These are phyloP conservation scores for Podabrus alpinus DNA, from an alignment of 2,888 invertebrate species.

Conservation along the genomic window DNA sequence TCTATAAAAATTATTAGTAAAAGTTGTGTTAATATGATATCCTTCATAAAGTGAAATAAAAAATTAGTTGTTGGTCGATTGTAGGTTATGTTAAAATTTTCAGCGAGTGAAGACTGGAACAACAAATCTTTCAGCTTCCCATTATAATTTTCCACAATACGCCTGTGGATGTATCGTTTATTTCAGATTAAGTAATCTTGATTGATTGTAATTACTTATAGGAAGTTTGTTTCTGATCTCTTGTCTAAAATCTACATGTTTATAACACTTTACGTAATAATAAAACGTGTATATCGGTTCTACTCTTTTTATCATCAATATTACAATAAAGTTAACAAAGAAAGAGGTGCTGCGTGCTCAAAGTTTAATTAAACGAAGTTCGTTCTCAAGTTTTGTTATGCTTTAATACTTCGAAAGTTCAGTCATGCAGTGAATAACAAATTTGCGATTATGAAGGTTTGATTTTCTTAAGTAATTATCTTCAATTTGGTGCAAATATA, in stretches of 20 bases:
- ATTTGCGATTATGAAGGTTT: constrained; percentile 50
- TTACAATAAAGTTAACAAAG: constrained; percentile 7
- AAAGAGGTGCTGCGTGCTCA: constrained; percentile 7
- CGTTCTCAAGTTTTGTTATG: constrained; percentile 51
- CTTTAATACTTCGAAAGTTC: constrained; percentile 52
- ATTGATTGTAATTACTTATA: constrained; percentile 56
- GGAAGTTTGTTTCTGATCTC: constrained; percentile 55
- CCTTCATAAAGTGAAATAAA: background rate
- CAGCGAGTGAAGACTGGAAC: background rate
- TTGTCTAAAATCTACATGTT: constrained; percentile 53
- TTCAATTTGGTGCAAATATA: constrained; percentile 18
- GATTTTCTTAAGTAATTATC: constrained; percentile 37
- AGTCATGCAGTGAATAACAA: constrained; percentile 54
- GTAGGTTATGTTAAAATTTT: background rate
- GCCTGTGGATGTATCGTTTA: constrained; percentile 35
- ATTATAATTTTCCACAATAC: constrained; percentile 27
- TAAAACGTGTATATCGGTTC: constrained; percentile 11
- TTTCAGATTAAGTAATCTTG: constrained; percentile 47
- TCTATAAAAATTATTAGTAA: background rate
- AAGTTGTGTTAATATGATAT: background rate
- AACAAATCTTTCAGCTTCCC: constrained; percentile 10
- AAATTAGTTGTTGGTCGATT: background rate
- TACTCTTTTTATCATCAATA: constrained; percentile 16
- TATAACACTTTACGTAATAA: constrained; percentile 19
- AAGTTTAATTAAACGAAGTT: constrained; percentile 34